phyloP scores from a whole-genome alignment of 2,888 invertebrate genomes.

The Microctonus aethiopoides region DNA sequence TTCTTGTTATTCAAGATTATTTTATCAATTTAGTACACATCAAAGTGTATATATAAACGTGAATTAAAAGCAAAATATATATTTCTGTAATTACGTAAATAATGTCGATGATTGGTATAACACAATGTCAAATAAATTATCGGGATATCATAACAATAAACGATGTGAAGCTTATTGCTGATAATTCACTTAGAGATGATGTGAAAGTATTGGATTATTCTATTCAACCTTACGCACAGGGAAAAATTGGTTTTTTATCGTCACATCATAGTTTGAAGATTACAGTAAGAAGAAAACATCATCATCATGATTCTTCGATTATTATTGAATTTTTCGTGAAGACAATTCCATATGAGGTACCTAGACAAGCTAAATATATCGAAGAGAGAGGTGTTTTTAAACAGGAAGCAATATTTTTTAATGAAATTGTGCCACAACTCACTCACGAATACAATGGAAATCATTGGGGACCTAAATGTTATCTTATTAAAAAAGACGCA shows the following conservation, averaged over 20 bases:
- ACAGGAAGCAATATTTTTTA: slow-evolving; percentile 69
- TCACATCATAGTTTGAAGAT: slow-evolving; percentile 50
- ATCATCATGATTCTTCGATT: slow-evolving; percentile 16
- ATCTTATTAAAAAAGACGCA: slow-evolving; percentile 52
- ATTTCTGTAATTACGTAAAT: background rate
- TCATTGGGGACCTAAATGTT: slow-evolving; percentile 60
- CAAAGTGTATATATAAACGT: background rate
- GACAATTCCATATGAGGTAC: slow-evolving; percentile 70
- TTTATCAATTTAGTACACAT: background rate
- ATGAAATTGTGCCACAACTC: slow-evolving; percentile 65
- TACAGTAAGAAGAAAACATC: slow-evolving; percentile 27
- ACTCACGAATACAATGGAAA: slow-evolving; percentile 49
- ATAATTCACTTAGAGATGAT: slow-evolving; percentile 26
- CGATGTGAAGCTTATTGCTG: slow-evolving; percentile 32
- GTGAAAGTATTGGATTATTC: slow-evolving; percentile 44
- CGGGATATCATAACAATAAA: slow-evolving; percentile 27
- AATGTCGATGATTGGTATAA: background rate
- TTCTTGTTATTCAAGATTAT: background rate
- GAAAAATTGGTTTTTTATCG: slow-evolving; percentile 55
- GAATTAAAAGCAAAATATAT: background rate
- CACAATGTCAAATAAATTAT: background rate
- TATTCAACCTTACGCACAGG: slow-evolving; percentile 49
- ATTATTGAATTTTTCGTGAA: slow-evolving; percentile 71
- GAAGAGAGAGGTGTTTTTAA: slow-evolving; percentile 67
- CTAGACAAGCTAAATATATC: slow-evolving; percentile 68